phyloP scores from a whole-genome alignment of 2,113 vertebrate species.

The Halcyon malimbica region DNA sequence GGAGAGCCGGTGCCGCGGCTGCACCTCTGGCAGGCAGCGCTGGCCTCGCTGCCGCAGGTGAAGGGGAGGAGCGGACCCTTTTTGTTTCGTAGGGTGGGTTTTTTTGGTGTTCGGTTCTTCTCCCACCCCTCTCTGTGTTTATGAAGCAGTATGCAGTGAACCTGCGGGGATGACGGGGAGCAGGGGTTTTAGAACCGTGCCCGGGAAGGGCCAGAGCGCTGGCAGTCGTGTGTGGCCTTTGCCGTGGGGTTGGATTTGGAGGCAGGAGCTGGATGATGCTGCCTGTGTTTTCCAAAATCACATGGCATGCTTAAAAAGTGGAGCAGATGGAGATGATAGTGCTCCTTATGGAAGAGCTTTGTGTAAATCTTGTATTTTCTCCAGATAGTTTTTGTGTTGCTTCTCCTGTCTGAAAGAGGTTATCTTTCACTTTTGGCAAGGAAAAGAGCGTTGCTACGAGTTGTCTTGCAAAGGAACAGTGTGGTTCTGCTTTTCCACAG shows the following conservation, averaged over 20 bases:
- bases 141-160: not conserved
- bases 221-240: slow-evolving; percentile 11
- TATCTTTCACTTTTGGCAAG: not conserved
- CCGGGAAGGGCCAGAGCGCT: not conserved
- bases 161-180: not conserved
- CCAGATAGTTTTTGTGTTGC: not conserved
- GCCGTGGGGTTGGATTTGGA: slow-evolving; percentile 26
- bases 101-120: not conserved
- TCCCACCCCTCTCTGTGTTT: fast-evolving
- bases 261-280: not conserved
- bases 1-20: not conserved
- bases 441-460: not conserved
- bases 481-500: not conserved
- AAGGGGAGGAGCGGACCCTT: not conserved
- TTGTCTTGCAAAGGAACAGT: not conserved
- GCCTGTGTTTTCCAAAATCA: slow-evolving; percentile 12
- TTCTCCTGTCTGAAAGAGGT: not conserved
- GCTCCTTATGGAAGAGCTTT: slow-evolving; percentile 11
- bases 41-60: not conserved
- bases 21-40: not conserved
- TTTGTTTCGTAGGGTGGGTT: not conserved
- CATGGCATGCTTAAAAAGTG: slow-evolving; percentile 13
- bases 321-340: slow-evolving; percentile 27
- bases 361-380: slow-evolving; percentile 24
- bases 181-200: not conserved